Percentiles rank a stretch among this genome's conserved stretches.
phyloP scores from a whole-genome alignment of 30 jellyfish, hydroid and myxozoan genomes.

The Catostylus mosaicus region DNA sequence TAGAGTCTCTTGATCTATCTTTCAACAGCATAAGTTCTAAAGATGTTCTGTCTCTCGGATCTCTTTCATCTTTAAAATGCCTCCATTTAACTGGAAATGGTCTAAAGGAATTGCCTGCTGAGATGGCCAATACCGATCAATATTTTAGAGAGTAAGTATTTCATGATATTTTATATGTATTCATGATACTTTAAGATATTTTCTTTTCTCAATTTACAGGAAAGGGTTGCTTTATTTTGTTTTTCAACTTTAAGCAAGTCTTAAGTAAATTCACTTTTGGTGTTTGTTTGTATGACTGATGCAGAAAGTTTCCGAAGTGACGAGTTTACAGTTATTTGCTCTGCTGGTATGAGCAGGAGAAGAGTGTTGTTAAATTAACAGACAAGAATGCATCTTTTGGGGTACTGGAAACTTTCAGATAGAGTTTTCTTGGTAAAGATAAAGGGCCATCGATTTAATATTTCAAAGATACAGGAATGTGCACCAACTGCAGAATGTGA shows the following conservation, averaged over 20 bases:
- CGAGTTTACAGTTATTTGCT: no score
- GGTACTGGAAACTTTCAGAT: neutral
- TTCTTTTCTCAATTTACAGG: no score
- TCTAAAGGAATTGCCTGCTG: conserved; percentile 33
- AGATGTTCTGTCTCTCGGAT: conserved; percentile 29
- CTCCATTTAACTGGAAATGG: conserved; percentile 50
- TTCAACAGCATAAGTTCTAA: conserved; percentile 18
- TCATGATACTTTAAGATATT: no score
- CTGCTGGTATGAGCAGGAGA: neutral
- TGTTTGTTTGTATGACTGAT: no score
- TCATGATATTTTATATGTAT: no score
- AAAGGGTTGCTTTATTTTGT: no score
- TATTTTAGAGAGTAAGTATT: neutral
- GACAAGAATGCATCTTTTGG: neutral
- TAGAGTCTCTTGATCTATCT: conserved; percentile 41
- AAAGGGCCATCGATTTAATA: neutral
- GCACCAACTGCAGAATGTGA: conserved; percentile 1
- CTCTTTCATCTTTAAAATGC: conserved; percentile 39
- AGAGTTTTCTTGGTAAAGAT: neutral
- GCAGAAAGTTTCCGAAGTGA: neutral
- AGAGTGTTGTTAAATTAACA: neutral
- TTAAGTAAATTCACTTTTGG: no score
- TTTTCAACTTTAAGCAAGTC: no score
- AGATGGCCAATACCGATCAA: neutral
- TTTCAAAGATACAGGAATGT: neutral